Base-by-base conservation (phyloP, 1,140 invertebrate species). In the Bombus haemorrhoidalis region DNA sequence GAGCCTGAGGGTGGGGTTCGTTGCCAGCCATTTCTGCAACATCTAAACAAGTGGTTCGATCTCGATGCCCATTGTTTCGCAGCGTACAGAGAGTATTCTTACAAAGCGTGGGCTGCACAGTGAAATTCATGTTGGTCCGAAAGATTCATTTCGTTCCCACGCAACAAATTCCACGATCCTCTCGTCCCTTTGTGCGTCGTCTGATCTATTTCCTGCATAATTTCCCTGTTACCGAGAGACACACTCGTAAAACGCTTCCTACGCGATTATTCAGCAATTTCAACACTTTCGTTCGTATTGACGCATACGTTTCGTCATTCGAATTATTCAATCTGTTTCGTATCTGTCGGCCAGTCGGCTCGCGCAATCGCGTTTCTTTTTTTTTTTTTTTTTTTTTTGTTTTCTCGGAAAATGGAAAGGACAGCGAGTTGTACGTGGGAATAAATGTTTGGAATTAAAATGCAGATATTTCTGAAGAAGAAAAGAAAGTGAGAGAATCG, bases 1-100 rank as follows among this genome's bases (percentile, higher is more conserved):
- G 6, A 22, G 32, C 4, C 0, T 43, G 22, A 64, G 53, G 75
- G 82, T 78, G 64, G 78, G 39, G 39, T 78, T 84, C 82, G 71
- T 76, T 78, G 74, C 64, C 82, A 43, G 37, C 64, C 22, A 41
- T 22, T 69, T 4, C 18, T 69, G 62, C 18, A 13, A 66, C 74
- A 10, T 76, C 25, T 32, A 28, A 59, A 39, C 28, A 13, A 28
- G 53, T 15, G 53, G 25, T 59, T 59, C 12, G 9, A 28, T 28
- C 34, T 28, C 57, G 32, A 25, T 15, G 4, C 2, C 53, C 10
- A 13, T 34, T 18, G 32, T 18, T 75, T 12, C 15, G 1, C 15
- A 34, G 13, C 13, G 5, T 32, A 8, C 8, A 22, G 2, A 34
- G 9, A 68, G 3, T 9, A 8, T 68, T 12, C 28, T 28, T 13